Percentiles rank a stretch among this genome's conserved stretches.
phyloP scores from a whole-genome alignment of 1,140 invertebrate genomes.

The Euura saliciscinereae region DNA sequence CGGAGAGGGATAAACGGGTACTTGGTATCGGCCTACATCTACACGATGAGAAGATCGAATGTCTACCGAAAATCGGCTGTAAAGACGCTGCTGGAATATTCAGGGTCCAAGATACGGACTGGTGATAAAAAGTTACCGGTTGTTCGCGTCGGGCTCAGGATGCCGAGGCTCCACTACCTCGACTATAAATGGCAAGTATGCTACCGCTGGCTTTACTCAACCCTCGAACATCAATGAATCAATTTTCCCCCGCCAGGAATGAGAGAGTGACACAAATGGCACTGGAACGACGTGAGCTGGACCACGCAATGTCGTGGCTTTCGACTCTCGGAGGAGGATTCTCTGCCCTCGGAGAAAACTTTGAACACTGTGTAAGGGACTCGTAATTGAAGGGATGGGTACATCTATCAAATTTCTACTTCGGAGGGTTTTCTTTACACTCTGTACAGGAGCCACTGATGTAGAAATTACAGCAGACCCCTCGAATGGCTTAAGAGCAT shows the following conservation, averaged over 20 bases:
- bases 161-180: slow-evolving; percentile 66
- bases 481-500: too few species aligned
- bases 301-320: slow-evolving; percentile 89
- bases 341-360: slow-evolving; percentile 89
- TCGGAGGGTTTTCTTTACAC: too few species aligned
- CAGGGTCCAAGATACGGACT: background rate
- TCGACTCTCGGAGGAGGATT: slow-evolving; percentile 96
- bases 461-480: too few species aligned
- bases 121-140: slow-evolving; percentile 11
- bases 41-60: slow-evolving; percentile 32
- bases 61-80: slow-evolving; percentile 39
- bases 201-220: background rate
- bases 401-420: too few species aligned
- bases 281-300: slow-evolving; percentile 75
- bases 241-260: slow-evolving; percentile 46
- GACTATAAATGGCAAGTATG: slow-evolving; percentile 70
- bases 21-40: slow-evolving; percentile 42
- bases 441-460: too few species aligned
- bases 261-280: slow-evolving; percentile 52
- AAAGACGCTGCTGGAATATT: slow-evolving; percentile 25
- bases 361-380: slow-evolving; percentile 79
- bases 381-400: too few species aligned
- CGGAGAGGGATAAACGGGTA: slow-evolving; percentile 43
- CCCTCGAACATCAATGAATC: slow-evolving; percentile 11
- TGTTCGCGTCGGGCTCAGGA: slow-evolving; percentile 44